Evolutionary conservation across 2,113 vertebrate species (phyloP), one percentile per base, ranked within the genome.

Genomic region (Phyllopteryx taeniolatus): DNA sequence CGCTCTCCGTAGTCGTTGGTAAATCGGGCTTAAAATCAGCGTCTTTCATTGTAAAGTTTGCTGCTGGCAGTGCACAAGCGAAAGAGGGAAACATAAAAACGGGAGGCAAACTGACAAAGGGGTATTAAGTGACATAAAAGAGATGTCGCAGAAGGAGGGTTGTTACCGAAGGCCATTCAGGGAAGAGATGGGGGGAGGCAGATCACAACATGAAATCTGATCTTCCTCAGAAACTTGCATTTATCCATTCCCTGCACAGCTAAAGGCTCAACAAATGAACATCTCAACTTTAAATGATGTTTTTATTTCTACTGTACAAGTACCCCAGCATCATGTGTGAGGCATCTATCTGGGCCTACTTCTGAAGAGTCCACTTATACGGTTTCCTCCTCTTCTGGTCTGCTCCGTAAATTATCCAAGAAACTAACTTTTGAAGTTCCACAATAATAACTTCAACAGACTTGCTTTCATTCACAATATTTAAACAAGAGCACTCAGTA

Each of bases 91-190:
- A 56, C 43, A 19, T 42, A 59, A 68, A 54, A 53, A 62, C 68
- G 51, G 63, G 70, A 71, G 69, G 74, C 72, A 73, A 67, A 74
- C 70, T 68, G 60, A 72, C 73, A 75, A 74, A 79, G 68, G 77
- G 77, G 79, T 86, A 88, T 83, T 83, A 83, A 83, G 86, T 88
- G 85, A 83, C 83, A 89, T 88, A 84, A 85, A 87, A 85, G 80
- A 85, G 74, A 81, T 84, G 85, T 82, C 65, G 75, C 82, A 84
- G 80, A 84, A 74, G 68, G 70, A 75, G 68, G 68, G 75, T 79
- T 76, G 68, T 75, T 76, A 86, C 81, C 35, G 63, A 87, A 86
- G 79, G 87, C 76, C 83, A 85, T 89, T 81, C 51, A 72, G 78
- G 43, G 66, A 76, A 39, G 62, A 68, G 81, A 73, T 54, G 56